Evolutionary conservation across 2,113 vertebrate species (phyloP).

Genomic region (Oryctolagus cuniculus): DNA sequence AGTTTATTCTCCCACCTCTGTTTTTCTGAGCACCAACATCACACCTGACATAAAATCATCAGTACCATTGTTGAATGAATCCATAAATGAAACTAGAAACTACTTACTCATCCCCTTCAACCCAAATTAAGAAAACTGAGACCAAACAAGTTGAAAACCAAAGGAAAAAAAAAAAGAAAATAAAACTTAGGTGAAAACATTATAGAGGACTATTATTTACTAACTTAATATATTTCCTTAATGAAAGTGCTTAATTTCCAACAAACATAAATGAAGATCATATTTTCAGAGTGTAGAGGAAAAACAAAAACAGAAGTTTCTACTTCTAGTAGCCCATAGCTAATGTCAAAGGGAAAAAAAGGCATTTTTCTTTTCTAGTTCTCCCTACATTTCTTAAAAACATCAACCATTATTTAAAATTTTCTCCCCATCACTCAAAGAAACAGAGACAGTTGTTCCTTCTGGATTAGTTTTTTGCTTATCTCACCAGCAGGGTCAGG

Average conservation of each 20-base stretch:
- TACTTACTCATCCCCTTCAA: not conserved
- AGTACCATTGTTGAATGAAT: not conserved
- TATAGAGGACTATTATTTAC: conserved; percentile 50
- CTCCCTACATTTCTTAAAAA: conserved; percentile 69
- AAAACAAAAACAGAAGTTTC: not conserved
- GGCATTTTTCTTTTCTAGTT: conserved; percentile 62
- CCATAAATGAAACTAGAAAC: conserved; percentile 27
- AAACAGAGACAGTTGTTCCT: conserved; percentile 54
- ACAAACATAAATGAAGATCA: conserved; percentile 62
- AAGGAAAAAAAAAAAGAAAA: not conserved
- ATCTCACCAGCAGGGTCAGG: conserved; percentile 71
- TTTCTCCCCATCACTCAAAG: conserved; percentile 64
- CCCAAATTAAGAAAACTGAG: conserved; percentile 43
- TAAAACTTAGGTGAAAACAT: conserved; percentile 10
- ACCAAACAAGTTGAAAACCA: conserved; percentile 5
- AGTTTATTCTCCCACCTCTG: not conserved
- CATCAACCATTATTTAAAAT: conserved; percentile 74
- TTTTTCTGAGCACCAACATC: not conserved
- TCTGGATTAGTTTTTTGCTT: conserved; percentile 61
- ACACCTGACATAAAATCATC: not conserved
- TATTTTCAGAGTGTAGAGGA: conserved; percentile 47
- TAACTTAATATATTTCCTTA: conserved; percentile 59
- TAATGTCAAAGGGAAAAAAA: conserved; percentile 11
- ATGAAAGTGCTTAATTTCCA: conserved; percentile 66
- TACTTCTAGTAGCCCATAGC: not conserved